A percentile compares a stretch with the other conserved stretches of the same genome.
phyloP scores from a whole-genome alignment of 2,888 invertebrate genomes.

The Hydriomena furcata region DNA sequence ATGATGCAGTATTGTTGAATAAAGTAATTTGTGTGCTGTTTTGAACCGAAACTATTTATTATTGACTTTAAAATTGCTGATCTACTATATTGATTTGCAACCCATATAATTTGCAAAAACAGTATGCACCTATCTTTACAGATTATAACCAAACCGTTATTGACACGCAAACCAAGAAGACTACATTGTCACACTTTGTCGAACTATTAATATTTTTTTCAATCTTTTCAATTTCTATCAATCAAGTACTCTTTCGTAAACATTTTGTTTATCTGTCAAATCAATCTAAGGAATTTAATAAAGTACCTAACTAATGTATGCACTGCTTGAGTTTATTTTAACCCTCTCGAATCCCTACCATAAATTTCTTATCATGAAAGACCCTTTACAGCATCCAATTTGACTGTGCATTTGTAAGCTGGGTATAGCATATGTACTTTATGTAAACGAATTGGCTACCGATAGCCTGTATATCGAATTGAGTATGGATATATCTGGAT shows the following conservation, averaged over 20 bases:
- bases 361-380: slow-evolving; percentile 24
- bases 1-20: slow-evolving; percentile 1
- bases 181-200: too few relatives aligned
- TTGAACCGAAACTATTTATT: slow-evolving; percentile 1
- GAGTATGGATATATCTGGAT: slow-evolving; percentile 31
- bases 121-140: slow-evolving; percentile 2
- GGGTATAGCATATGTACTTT: slow-evolving; percentile 47
- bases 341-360: slow-evolving; percentile 6
- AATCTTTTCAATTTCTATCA: background rate
- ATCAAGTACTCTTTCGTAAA: too few relatives aligned
- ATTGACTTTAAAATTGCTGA: slow-evolving; percentile 11
- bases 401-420: slow-evolving; percentile 33
- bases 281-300: background rate
- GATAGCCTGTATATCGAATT: slow-evolving; percentile 46
- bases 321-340: slow-evolving; percentile 11
- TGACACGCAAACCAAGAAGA: slow-evolving; percentile 8
- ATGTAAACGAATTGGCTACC: slow-evolving; percentile 47
- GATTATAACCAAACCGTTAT: slow-evolving; percentile 9
- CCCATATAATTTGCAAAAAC: background rate
- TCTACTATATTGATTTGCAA: background rate
- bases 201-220: too few relatives aligned
- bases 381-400: slow-evolving; percentile 26
- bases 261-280: background rate
- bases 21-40: slow-evolving; percentile 1
- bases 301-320: slow-evolving; percentile 6